Evolutionary conservation across 1,140 invertebrate species (phyloP), one percentile per base, ranked within the genome.

Genomic region (Bombus superbus): DNA sequence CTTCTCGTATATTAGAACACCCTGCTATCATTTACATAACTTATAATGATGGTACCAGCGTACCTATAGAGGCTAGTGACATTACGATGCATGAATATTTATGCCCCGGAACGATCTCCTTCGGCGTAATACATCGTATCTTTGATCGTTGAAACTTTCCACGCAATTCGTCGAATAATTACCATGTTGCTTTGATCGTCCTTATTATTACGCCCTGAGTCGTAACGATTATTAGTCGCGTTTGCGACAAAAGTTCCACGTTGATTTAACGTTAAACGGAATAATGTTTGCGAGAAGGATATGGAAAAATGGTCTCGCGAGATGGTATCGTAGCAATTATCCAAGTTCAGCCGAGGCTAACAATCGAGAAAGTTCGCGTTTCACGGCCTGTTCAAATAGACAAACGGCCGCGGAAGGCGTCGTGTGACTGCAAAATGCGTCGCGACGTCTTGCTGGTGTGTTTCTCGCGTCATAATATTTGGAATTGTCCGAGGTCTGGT

Each of bases 401-500:
- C 79, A 69, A 57, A 81, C 38, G 62, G 59, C 9, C 71, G 59
- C 84, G 84, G 84, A 81, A 81, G 79, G 84, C 84, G 76, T 80
- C 76, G 68, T 68, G 53, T 3, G 35, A 80, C 40, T 22, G 83
- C 53, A 44, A 47, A 78, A 59, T 85, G 68, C 83, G 83, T 79
- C 76, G 83, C 83, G 83, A 80, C 83, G 76, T 53, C 83, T 62
- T 11, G 38, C 75, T 71, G 82, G 74, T 22, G 47, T 71, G 77
- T 85, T 72, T 32, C 57, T 44, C 47, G 47, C 83, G 76, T 72
- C 83, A 85, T 85, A 85, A 85, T 85, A 85, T 85, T 85, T 85
- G 83, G 83, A 85, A 80, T 72, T 80, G 64, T 85, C 40, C 83
- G 83, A 80, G 83, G 68, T 71, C 76, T 85, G 76, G 25, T 79